Evolutionary conservation across 2,888 invertebrate genomes (phyloP), one percentile per base, ranked within the genome.

Genomic region (Caenorhabditis sp.): DNA sequence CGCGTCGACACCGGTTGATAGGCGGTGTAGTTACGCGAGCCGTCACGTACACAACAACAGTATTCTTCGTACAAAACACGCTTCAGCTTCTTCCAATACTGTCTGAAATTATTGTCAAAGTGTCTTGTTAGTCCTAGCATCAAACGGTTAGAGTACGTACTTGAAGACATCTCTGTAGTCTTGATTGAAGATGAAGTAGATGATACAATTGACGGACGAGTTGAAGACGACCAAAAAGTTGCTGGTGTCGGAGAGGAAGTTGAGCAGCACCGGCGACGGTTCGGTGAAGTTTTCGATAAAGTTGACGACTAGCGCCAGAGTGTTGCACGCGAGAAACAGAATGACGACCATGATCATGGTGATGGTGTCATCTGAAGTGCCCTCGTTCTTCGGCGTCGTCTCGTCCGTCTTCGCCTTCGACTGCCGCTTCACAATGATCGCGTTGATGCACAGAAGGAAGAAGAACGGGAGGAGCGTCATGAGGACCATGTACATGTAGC

Each of bases 291-390:
- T 88, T 66, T 89, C 88, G 48, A 88, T 87, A 41, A 89, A 73
- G 73, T 88, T 88, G 13, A 88, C 88, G 22, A 89, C 77, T 32
- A 88, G 79, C 0, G 88, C 87, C 75, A 89, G 75, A 1, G 86
- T 87, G 71, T 89, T 89, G 75, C 89, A 89, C 13, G 82, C 83
- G 8, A 89, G 76, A 55, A 89, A 89, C 30, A 89, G 74, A 15
- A 89, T 82, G 13, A 89, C 89, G 24, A 89, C 89, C 87, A 88
- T 86, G 20, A 89, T 87, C 89, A 89, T 89, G 2, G 88, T 89
- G 35, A 89, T 83, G 5, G 89, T 89, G 62, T 89, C 88, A 68
- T 88, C 89, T 1, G 80, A 80, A 20, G 76, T 68, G 30, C 78
- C 77, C 24, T 68, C 74, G 37, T 58, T 68, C 43, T 73, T 73